These are phyloP conservation scores for Gerris buenoi DNA, from an alignment of 1,140 invertebrate species.

Conservation along the genomic window DNA sequence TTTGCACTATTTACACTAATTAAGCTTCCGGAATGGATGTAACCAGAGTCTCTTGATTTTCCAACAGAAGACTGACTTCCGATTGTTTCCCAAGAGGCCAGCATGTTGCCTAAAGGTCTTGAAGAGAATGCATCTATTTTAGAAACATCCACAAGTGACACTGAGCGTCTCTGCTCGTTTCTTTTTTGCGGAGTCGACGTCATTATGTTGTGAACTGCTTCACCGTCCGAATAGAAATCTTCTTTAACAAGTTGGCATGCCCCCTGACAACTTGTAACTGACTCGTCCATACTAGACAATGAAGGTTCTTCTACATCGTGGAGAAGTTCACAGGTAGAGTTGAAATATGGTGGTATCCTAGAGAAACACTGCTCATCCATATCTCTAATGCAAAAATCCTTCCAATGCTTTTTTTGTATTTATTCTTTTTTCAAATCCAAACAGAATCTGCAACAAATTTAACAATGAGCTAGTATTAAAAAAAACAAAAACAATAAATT, in stretches of 20 bases:
- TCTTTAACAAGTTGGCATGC: not conserved
- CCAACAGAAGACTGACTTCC: not conserved
- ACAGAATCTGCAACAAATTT: too few relatives aligned
- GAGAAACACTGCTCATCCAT: too few relatives aligned
- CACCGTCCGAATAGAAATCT: not conserved
- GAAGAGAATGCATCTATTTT: not conserved
- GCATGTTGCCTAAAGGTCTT: not conserved
- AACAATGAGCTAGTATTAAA: too few relatives aligned
- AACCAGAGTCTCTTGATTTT: not conserved
- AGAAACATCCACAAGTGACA: not conserved
- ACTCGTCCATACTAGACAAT: too few relatives aligned
- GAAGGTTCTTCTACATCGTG: too few relatives aligned
- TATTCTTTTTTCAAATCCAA: too few relatives aligned
- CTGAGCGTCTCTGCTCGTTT: not conserved
- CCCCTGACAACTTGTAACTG: too few relatives aligned
- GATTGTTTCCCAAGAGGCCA: not conserved
- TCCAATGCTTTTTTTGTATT: too few relatives aligned
- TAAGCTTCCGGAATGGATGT: not conserved
- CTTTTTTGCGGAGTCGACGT: not conserved
- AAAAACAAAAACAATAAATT: too few relatives aligned
- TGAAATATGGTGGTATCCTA: too few relatives aligned
- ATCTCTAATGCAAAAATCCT: too few relatives aligned
- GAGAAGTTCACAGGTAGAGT: too few relatives aligned
- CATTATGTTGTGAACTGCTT: not conserved
- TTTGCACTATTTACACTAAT: not conserved